Base-by-base conservation (phyloP, 2,888 invertebrate species). In the Spatulosminthurus flaviceps region DNA sequence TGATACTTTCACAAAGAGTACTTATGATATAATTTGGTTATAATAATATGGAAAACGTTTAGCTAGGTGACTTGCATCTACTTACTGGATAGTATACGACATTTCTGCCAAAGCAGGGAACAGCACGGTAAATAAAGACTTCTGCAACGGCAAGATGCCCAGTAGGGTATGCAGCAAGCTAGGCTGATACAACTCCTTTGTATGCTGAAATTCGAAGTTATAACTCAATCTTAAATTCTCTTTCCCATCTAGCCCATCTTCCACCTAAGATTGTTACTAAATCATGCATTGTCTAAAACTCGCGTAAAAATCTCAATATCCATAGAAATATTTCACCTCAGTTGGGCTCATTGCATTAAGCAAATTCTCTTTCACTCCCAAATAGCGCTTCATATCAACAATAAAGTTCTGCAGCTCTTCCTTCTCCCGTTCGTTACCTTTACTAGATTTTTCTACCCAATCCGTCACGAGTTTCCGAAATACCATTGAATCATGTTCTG, bases 121-220 rank as follows among this genome's bases (percentile, higher is more conserved):
- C n/a, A 78, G 1, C 5, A 73, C 34, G 28, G 22, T 41, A 29
- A 78, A 43, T 16, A 78, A 22, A 26, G 71, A 64, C 11, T 42
- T 60, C 26, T 78, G 78, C 9, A 78, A 29, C 1, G 78, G 73
- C 19, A 78, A 7, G 1, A 78, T 43, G 1, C 78, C 78, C 5
- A 78, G 34, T 22, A 78, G 41, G n/a, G 34, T 60, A 34, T 78
- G 78, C 61, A 78, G 21, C 19, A 78, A 43, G 22, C 72, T 66
- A 19, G 78, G 78, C 13, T 73, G 72, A 24, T 42, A 78, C 19
- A 61, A 22, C 21, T 71, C 71, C n/a, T 43, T 34, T 1, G 28
- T 51, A n/a, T 78, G 73, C 78, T 78, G 28, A 1, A 43, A 70
- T 24, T 34, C 34, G 42, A 73, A 11, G 42, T 41, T 41, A 13